Evolutionary conservation across 2,797 vertebrate species (phyloP).

Genomic region (Furcifer pardalis): DNA sequence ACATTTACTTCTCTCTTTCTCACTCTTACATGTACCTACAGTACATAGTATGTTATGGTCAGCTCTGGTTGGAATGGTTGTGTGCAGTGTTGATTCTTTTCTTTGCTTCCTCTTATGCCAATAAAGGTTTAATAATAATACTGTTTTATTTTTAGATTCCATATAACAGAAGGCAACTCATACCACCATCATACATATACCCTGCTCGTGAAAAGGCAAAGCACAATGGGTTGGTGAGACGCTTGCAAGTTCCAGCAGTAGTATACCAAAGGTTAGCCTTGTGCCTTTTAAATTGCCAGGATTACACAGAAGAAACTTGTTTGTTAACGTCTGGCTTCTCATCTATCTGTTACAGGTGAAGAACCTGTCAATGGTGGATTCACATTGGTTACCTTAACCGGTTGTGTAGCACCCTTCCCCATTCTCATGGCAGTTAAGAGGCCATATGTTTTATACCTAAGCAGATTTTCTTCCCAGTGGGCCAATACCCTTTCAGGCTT

Average conservation of each 20-base stretch:
- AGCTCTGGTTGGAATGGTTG: no score
- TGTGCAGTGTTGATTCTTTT: no score
- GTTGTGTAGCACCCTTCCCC: background rate
- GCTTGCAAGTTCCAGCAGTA: background rate
- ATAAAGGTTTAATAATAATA: background rate
- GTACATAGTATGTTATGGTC: no score
- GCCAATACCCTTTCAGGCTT: background rate
- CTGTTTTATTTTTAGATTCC: background rate
- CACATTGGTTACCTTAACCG: background rate
- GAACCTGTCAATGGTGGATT: background rate
- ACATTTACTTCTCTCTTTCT: background rate
- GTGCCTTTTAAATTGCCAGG: background rate
- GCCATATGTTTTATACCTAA: background rate
- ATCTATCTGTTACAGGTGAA: background rate
- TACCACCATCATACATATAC: background rate
- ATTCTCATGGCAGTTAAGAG: background rate
- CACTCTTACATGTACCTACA: no score
- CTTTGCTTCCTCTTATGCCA: no score
- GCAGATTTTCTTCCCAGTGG: background rate
- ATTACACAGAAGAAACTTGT: background rate
- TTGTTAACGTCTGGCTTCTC: background rate
- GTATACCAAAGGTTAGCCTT: background rate
- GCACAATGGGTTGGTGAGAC: background rate
- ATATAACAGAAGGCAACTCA: background rate
- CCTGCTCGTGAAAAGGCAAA: background rate